Evolutionary conservation across 2,113 vertebrate species (phyloP).

Genomic region (Forbesichthys papilliferus): DNA sequence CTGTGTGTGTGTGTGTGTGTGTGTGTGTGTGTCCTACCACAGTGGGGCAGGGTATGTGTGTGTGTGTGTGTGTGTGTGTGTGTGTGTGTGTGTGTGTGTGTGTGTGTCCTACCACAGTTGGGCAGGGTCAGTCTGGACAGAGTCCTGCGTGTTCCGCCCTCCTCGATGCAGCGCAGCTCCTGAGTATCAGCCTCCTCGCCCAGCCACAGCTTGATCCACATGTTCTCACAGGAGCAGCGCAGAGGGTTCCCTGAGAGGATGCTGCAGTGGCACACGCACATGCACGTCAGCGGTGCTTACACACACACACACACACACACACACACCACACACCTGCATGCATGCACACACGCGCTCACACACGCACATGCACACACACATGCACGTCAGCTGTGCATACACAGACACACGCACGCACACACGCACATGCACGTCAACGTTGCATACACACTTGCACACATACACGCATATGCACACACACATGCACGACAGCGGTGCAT

Average conservation of each 20-base stretch:
- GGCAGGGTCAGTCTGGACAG: constrained; percentile 83
- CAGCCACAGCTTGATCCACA: constrained; percentile 94
- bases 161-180: constrained; percentile 88
- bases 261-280: constrained; percentile 66
- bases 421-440: too few species aligned
- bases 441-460: too few species aligned
- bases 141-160: constrained; percentile 82
- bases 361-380: not conserved
- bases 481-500: too few species aligned
- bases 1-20: constrained; percentile 9
- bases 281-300: constrained; percentile 14
- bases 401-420: too few species aligned
- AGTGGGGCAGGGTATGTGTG: not conserved
- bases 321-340: constrained; percentile 5
- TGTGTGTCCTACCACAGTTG: constrained; percentile 83
- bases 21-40: constrained; percentile 45
- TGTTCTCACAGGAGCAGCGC: constrained; percentile 93
- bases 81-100: constrained; percentile 13
- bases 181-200: constrained; percentile 85
- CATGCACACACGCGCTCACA: constrained; percentile 12
- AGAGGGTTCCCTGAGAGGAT: constrained; percentile 90
- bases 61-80: constrained; percentile 9
- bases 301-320: constrained; percentile 11
- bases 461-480: too few species aligned
- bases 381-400: too few species aligned